Percentiles rank a stretch among this genome's conserved stretches.
These are phyloP conservation scores for Amia ocellicauda DNA, from an alignment of 2,113 vertebrate species.

Conservation along the genomic window DNA sequence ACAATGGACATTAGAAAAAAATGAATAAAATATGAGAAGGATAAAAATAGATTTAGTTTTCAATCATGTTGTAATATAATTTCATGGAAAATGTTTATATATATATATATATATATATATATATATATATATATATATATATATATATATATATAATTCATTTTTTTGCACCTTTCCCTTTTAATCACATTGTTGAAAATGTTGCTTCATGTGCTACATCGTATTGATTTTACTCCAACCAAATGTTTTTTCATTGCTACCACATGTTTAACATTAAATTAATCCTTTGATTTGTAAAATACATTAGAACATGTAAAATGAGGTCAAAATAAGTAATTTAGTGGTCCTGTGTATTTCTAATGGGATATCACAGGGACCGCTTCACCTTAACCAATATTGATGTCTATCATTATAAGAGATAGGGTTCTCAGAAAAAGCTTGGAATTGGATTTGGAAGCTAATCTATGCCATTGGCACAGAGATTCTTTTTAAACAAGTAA, in stretches of 20 bases:
- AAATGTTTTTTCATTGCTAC: constrained; percentile 8
- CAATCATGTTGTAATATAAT: background rate
- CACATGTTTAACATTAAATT: constrained; percentile 5
- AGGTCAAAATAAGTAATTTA: constrained; percentile 12
- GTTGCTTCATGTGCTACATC: constrained; percentile 1
- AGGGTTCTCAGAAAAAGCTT: constrained; percentile 3
- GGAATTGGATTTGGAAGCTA: constrained; percentile 5
- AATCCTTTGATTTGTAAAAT: constrained; percentile 6
- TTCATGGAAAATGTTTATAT: background rate
- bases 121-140: no score
- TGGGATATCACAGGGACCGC: background rate
- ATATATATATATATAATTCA: no score
- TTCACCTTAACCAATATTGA: constrained; percentile 16
- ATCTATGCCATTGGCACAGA: constrained; percentile 2
- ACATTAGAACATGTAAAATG: constrained; percentile 5
- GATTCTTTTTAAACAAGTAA: background rate
- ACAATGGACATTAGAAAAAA: background rate
- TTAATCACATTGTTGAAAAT: constrained; percentile 8
- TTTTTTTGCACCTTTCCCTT: background rate
- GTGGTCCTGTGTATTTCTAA: constrained; percentile 10
- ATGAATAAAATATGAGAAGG: background rate
- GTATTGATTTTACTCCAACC: constrained; percentile 10
- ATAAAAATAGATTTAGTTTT: background rate
- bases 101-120: no score
- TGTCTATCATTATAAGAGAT: constrained; percentile 15